Conservation (phyloP, 1,140 invertebrate species). For the Sesamia nonagrioides region DNA sequence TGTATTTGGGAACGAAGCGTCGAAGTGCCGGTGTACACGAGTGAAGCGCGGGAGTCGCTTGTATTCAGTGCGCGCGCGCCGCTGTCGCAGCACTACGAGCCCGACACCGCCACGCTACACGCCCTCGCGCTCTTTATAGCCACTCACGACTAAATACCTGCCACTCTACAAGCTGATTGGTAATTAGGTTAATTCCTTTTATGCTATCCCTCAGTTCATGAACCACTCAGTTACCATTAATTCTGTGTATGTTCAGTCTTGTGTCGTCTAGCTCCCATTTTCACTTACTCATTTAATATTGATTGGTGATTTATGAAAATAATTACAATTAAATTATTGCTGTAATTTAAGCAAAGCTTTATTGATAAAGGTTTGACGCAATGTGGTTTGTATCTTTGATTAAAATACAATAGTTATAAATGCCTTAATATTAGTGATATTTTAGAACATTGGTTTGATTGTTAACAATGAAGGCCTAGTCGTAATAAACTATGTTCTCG, state of each 20-base stretch:
- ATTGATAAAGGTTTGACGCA: not conserved
- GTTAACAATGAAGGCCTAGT: no score
- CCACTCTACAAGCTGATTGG: not conserved
- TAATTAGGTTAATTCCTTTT: no score
- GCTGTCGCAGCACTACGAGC: conserved; percentile 58
- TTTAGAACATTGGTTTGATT: no score
- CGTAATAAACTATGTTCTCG: no score
- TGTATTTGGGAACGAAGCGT: conserved; percentile 43
- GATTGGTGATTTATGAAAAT: no score
- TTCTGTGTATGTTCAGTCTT: no score
- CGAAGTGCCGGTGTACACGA: conserved; percentile 64
- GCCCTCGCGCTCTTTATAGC: conserved; percentile 70
- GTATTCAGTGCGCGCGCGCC: conserved; percentile 61
- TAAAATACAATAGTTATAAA: not conserved
- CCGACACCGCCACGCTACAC: conserved; percentile 64
- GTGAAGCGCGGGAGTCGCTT: conserved; percentile 56
- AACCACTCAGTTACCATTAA: no score
- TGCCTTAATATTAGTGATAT: not conserved
- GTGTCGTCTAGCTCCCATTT: no score
- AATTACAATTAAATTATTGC: no score
- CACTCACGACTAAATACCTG: conserved; percentile 14
- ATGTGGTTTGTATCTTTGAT: not conserved
- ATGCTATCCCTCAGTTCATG: no score
- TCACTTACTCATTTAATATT: no score
- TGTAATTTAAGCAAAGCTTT: no score